phyloP scores from a whole-genome alignment of 1,140 invertebrate species.

The Thalassaphorura encarpata region DNA sequence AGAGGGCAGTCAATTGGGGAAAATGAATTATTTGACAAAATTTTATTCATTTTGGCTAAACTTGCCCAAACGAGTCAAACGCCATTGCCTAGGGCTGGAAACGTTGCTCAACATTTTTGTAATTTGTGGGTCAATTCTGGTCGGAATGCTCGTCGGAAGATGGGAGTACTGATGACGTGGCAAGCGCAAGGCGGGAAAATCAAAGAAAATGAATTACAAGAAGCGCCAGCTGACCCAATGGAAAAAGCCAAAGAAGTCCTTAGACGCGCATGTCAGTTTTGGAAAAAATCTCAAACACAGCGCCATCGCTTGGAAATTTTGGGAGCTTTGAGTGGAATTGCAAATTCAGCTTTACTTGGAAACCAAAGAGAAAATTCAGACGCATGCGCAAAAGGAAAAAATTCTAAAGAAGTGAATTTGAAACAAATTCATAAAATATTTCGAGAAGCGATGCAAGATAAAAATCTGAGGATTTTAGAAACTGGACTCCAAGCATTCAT shows the following conservation, averaged over 20 bases:
- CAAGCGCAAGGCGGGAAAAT: background rate
- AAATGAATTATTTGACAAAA: background rate
- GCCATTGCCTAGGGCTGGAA: background rate
- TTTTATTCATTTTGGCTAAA: background rate
- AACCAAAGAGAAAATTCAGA: too few species aligned
- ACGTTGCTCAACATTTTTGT: background rate
- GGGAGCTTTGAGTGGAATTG: background rate
- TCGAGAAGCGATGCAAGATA: background rate
- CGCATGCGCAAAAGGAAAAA: background rate
- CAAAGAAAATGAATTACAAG: too few species aligned
- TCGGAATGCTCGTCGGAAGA: background rate
- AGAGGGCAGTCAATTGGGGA: background rate
- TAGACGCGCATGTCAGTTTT: background rate
- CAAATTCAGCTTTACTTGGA: too few species aligned
- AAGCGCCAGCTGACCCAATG: background rate
- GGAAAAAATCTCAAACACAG: background rate
- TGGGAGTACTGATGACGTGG: background rate
- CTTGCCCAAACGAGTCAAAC: background rate
- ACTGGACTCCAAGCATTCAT: background rate
- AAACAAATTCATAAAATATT: background rate
- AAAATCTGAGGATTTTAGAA: background rate
- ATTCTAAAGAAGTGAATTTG: background rate
- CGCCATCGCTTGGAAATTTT: background rate
- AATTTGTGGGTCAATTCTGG: background rate
- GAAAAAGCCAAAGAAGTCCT: background rate